Evolutionary conservation across 2,888 invertebrate genomes (phyloP).

Genomic region (Thera britannica): DNA sequence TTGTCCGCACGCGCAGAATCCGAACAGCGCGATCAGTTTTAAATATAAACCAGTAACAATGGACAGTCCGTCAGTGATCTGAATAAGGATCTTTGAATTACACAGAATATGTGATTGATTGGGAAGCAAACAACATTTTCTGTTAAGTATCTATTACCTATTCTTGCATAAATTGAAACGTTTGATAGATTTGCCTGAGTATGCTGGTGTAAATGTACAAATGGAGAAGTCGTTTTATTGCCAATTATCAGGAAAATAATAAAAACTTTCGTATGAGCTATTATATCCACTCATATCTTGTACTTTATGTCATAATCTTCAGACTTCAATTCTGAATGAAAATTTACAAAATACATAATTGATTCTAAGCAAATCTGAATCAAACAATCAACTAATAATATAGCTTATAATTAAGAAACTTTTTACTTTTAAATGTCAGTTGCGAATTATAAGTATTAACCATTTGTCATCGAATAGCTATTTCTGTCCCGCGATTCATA

Average conservation of each 20-base stretch:
- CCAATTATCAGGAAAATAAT: too few relatives aligned
- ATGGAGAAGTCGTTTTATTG: background rate
- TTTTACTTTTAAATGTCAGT: background rate
- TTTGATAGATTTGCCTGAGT: background rate
- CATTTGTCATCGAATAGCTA: slow-evolving; percentile 40
- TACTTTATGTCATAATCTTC: too few relatives aligned
- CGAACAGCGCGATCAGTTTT: slow-evolving; percentile 66
- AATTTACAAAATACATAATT: too few relatives aligned
- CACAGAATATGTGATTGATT: slow-evolving; percentile 42
- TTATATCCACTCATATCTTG: too few relatives aligned
- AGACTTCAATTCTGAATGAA: too few relatives aligned
- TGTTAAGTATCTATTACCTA: slow-evolving; percentile 5
- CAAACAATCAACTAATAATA: too few relatives aligned
- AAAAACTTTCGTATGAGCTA: too few relatives aligned
- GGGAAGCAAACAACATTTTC: slow-evolving; percentile 27
- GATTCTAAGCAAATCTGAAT: too few relatives aligned
- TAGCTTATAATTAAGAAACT: too few relatives aligned
- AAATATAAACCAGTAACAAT: slow-evolving; percentile 78
- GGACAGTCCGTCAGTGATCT: slow-evolving; percentile 69
- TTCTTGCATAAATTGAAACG: background rate
- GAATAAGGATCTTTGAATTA: slow-evolving; percentile 62
- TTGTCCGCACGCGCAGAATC: slow-evolving; percentile 61
- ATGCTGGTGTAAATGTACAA: background rate
- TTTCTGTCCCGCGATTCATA: slow-evolving; percentile 29
- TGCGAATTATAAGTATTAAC: slow-evolving; percentile 5